Conservation (phyloP, 2,888 invertebrate genomes). For the Sialis fuliginosa region DNA sequence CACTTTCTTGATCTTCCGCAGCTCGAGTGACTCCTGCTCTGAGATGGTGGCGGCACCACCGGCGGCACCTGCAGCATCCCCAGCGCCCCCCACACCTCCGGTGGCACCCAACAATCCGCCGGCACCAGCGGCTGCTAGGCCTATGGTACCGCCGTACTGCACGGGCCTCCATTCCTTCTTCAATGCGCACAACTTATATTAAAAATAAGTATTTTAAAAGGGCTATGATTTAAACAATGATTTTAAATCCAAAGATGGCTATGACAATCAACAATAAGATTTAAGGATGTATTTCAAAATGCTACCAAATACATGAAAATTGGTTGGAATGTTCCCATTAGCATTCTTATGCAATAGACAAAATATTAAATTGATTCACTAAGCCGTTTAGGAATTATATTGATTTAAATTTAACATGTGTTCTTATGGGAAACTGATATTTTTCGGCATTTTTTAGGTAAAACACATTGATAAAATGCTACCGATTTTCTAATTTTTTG, state of each 20-base stretch:
- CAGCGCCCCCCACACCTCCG: conserved; percentile 4
- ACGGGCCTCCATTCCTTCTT: conserved; percentile 62
- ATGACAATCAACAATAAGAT: no score
- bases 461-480: no score
- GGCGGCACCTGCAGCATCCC: conserved; percentile 10
- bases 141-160: background rate
- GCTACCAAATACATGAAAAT: no score
- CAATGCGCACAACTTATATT: conserved; percentile 51
- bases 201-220: conserved; percentile 8
- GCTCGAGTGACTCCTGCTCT: conserved; percentile 47
- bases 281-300: no score
- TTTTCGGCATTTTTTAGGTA: no score
- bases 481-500: no score
- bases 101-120: conserved; percentile 5
- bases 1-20: conserved; percentile 74
- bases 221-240: background rate
- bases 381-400: no score
- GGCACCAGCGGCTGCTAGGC: conserved; percentile 5
- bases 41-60: conserved; percentile 15
- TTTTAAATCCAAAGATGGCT: background rate
- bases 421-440: no score
- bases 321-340: no score
- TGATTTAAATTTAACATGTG: no score
- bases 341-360: no score
- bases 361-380: no score